Evolutionary conservation across 2,888 invertebrate genomes (phyloP).

Genomic region (Lithosia quadra): DNA sequence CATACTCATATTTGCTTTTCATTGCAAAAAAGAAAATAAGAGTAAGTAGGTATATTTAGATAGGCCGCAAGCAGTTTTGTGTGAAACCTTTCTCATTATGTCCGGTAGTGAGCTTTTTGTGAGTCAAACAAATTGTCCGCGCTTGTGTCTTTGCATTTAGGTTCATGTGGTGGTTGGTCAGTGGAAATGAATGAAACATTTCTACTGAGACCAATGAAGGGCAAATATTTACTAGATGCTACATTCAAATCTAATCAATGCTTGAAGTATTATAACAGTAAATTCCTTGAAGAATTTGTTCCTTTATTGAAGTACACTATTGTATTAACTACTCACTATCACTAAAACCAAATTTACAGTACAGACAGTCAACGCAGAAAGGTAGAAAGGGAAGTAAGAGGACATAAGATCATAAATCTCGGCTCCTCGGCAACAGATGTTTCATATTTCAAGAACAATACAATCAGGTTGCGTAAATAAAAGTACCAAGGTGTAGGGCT

Average conservation of each 20-base stretch:
- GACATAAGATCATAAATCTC: neutral
- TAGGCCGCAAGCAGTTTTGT: neutral
- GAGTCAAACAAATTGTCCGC: neutral
- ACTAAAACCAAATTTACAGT: no score
- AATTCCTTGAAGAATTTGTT: no score
- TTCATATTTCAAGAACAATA: slow-evolving; percentile 4
- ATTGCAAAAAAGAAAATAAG: neutral
- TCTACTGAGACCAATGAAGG: no score
- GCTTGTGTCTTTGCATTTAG: neutral
- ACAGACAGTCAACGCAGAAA: neutral
- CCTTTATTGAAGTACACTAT: no score
- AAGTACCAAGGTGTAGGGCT: slow-evolving; percentile 31
- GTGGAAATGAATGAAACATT: no score
- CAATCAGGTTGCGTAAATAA: slow-evolving; percentile 22
- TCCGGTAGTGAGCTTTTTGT: neutral
- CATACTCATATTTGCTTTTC: neutral
- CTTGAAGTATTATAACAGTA: no score
- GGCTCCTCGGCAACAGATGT: neutral
- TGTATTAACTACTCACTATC: no score
- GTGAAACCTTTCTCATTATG: neutral
- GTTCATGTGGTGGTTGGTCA: neutral
- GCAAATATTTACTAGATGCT: no score
- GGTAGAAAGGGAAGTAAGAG: neutral
- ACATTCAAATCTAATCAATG: no score
- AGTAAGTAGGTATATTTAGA: neutral